Evolutionary conservation across 1,140 invertebrate genomes (phyloP), one percentile per base, ranked within the genome.

Genomic region (Hermetia illucens): DNA sequence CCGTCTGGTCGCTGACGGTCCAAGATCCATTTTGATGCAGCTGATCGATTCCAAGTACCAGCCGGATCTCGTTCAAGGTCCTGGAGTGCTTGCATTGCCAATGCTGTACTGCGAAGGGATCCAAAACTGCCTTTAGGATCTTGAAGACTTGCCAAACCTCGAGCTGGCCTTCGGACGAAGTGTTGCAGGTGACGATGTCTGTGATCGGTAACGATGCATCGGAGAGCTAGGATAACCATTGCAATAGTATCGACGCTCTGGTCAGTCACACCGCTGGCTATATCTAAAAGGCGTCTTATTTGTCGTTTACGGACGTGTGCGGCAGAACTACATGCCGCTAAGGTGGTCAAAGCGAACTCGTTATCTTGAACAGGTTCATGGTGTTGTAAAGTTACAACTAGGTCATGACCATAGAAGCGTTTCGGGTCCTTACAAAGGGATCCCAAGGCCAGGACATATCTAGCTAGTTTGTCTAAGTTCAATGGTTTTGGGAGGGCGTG

Each of bases 161-260:
- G 66, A 42, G 82, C 74, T 1, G 82, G 81, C 21, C 79, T 74
- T 3, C 77, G 65, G 10, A 86, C 68, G 47, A 82, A 83, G 49
- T 82, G 79, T 41, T 79, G 73, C 20, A 87, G 59, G 47, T 82
- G 82, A 21, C 81, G 70, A 51, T 84, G 81, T 2, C 79, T 68
- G 49, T 85, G 82, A 45, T 85, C 82, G 43, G 80, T 81, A n/a
- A 82, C 78, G 38, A 87, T 80, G 56, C 85, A 90, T 36, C 79
- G 74, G 36, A 88, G 60, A 0, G 83, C 82, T 55, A 88, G 61
- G 17, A 87, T 77, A 13, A 83, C 80, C 75, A 86, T 83, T 0
- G 82, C 77, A 43, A 86, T 75, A 2, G 84, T 85, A 47, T 89
- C 85, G 78, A 81, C 66, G 42, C 78, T 80, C 50, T 82, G 79